Conservation (phyloP, 2,113 vertebrate genomes). For the Oenanthe melanoleuca region DNA sequence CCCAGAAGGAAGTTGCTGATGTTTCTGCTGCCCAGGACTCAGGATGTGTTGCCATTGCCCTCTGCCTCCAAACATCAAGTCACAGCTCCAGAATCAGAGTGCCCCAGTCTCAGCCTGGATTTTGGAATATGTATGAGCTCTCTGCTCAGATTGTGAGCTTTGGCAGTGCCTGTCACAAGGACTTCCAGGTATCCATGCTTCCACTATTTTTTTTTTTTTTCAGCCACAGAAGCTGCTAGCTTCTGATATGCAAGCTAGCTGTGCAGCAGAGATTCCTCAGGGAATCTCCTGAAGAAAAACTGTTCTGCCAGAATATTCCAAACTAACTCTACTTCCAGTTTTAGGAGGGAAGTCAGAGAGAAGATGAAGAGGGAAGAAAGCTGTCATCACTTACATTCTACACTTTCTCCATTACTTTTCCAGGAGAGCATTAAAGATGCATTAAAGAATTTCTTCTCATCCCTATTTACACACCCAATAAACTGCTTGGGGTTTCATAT, state of each 20-base stretch:
- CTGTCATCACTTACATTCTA: neutral
- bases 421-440: neutral
- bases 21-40: neutral
- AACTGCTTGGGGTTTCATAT: neutral
- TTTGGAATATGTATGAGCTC: neutral
- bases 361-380: neutral
- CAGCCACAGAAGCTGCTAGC: neutral
- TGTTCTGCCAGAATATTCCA: neutral
- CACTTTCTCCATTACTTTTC: neutral
- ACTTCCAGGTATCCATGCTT: neutral
- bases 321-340: neutral
- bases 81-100: neutral
- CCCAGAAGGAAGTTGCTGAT: neutral
- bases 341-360: neutral
- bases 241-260: neutral
- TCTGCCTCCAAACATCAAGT: neutral
- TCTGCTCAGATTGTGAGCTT: neutral
- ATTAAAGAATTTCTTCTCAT: neutral
- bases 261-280: neutral
- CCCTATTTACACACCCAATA: neutral
- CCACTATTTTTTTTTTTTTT: neutral
- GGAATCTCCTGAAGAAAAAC: neutral
- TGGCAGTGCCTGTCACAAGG: neutral
- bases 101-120: neutral
- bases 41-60: fast-evolving